These are phyloP conservation scores for Pocota personata DNA, from an alignment of 2,888 invertebrate species.

Conservation along the genomic window DNA sequence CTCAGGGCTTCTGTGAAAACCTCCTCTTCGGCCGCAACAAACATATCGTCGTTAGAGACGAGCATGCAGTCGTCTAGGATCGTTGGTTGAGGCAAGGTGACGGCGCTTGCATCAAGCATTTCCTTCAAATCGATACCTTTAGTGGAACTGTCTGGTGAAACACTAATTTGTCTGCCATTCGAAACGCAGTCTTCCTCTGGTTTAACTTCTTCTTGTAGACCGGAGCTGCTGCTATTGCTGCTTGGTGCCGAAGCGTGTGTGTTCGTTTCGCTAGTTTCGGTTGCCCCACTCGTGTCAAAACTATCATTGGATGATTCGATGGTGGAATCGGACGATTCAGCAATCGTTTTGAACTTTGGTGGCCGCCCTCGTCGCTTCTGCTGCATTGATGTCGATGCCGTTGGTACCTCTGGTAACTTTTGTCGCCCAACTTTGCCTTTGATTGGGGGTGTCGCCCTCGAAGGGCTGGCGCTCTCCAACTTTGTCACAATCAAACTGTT, in stretches of 20 bases:
- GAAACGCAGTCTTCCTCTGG: background rate
- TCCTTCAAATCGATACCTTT: conserved; percentile 63
- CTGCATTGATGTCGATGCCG: background rate
- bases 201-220: background rate
- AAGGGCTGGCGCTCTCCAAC: conserved; percentile 75
- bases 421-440: background rate
- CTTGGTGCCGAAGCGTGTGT: background rate
- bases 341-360: conserved; percentile 59
- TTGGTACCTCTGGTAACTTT: background rate
- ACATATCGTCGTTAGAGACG: conserved; percentile 39
- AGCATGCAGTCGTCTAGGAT: conserved; percentile 30
- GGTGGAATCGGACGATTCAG: background rate
- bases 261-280: background rate
- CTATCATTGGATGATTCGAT: conserved; percentile 48
- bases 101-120: conserved; percentile 49
- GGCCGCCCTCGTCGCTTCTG: conserved; percentile 77
- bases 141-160: conserved; percentile 42
- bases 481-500: conserved; percentile 78
- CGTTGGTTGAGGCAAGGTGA: conserved; percentile 43
- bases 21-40: conserved; percentile 53
- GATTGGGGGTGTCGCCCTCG: background rate
- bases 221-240: background rate
- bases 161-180: conserved; percentile 1
- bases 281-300: background rate
- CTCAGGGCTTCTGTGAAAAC: conserved; percentile 28